phyloP scores from a whole-genome alignment of 1,140 invertebrate genomes.

The Lucilia cuprina region DNA sequence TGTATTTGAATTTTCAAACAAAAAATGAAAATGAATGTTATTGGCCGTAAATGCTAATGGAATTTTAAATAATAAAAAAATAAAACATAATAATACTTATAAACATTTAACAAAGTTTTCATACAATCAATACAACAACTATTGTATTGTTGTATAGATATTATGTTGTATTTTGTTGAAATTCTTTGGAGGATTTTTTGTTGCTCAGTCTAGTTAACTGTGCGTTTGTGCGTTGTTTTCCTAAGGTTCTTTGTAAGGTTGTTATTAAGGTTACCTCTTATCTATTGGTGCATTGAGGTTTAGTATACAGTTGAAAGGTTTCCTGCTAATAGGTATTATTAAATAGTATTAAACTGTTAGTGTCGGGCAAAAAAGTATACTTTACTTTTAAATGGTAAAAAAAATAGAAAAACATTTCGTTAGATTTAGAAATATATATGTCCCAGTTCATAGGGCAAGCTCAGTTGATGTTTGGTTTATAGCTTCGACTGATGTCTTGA shows the following conservation, averaged over 20 bases:
- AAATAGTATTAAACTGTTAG: too few relatives aligned
- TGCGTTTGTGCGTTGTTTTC: background rate
- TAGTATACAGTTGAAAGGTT: background rate
- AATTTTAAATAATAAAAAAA: background rate
- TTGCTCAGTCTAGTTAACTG: background rate
- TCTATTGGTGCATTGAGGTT: background rate
- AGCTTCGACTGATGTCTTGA: too few relatives aligned
- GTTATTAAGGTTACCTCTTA: background rate
- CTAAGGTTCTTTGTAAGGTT: background rate
- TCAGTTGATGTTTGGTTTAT: too few relatives aligned
- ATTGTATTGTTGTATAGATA: too few relatives aligned
- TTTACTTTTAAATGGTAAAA: too few relatives aligned
- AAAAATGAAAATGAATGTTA: constrained; percentile 9
- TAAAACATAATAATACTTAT: background rate
- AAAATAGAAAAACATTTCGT: too few relatives aligned
- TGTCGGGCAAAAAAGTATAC: too few relatives aligned
- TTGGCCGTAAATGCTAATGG: background rate
- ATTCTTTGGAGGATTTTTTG: background rate
- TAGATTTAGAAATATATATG: too few relatives aligned
- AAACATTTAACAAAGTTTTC: background rate
- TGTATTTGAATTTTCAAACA: background rate
- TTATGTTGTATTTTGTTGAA: background rate
- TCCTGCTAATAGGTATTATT: background rate
- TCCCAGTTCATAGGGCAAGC: too few relatives aligned
- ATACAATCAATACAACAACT: too few relatives aligned